phyloP scores from a whole-genome alignment of 2,888 invertebrate genomes.

The Erynnis tages region DNA sequence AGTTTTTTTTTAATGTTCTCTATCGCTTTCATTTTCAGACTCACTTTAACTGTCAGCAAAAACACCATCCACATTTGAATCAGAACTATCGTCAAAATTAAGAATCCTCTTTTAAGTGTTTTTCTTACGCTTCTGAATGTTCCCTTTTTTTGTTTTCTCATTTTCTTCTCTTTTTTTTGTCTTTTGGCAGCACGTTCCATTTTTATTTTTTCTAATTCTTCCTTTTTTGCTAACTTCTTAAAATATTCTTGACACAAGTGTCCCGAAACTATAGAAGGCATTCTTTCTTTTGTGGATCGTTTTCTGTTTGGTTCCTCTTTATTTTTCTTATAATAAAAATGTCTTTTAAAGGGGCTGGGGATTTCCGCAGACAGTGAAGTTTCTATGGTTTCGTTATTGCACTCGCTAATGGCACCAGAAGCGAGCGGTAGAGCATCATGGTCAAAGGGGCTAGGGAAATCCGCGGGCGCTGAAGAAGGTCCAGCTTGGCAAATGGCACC shows the following conservation, averaged over 20 bases:
- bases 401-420: conserved; percentile 26
- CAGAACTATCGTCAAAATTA: conserved; percentile 24
- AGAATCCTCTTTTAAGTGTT: conserved; percentile 21
- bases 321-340: not conserved
- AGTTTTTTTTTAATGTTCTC: conserved; percentile 15
- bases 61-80: conserved; percentile 21
- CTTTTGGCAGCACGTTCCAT: not conserved
- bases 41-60: conserved; percentile 26
- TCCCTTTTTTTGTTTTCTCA: conserved; percentile 22
- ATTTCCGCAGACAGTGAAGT: conserved; percentile 30
- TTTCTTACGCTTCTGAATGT: conserved; percentile 23
- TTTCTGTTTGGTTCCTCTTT: not conserved
- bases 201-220: conserved; percentile 31
- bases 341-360: conserved; percentile 31
- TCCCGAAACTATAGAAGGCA: not conserved
- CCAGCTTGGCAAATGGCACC: too few relatives aligned
- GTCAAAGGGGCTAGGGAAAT: too few relatives aligned
- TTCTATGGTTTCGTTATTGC: conserved; percentile 24
- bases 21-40: conserved; percentile 28
- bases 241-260: not conserved
- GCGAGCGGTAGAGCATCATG: conserved; percentile 22
- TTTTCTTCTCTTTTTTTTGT: not conserved
- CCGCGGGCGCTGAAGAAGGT: too few relatives aligned
- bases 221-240: conserved; percentile 3
- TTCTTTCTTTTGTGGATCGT: not conserved